phyloP scores from a whole-genome alignment of 2,797 vertebrate species.

The Oryzias dopingdopingensis region DNA sequence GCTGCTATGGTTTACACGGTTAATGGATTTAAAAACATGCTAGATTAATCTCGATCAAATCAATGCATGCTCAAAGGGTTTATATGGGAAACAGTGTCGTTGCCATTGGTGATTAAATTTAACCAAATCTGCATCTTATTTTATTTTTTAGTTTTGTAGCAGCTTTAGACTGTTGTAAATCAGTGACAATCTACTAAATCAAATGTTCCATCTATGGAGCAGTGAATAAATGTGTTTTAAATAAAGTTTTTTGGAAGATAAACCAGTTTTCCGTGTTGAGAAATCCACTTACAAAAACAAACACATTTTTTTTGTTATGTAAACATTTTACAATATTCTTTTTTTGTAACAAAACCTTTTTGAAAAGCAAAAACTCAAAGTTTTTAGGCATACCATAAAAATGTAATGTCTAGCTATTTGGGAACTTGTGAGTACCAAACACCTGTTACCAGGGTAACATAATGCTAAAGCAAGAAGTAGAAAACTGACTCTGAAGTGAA shows the following conservation, averaged over 20 bases:
- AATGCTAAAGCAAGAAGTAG: constrained; percentile 2
- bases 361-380: no score
- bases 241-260: no score
- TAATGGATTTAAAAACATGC: background rate
- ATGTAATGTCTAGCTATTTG: background rate
- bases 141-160: background rate
- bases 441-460: constrained; percentile 15
- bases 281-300: no score
- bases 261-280: no score
- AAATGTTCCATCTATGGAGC: no score
- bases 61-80: constrained; percentile 5
- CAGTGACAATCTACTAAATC: no score
- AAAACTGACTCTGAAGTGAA: constrained; percentile 3
- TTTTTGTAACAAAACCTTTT: no score
- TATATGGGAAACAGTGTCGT: background rate
- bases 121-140: background rate
- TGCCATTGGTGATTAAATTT: background rate
- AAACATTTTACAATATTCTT: no score
- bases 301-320: no score
- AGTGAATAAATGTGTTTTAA: no score
- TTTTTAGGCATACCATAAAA: background rate
- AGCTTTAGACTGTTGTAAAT: no score
- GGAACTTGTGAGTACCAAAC: background rate
- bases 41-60: background rate
- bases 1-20: background rate